A percentile compares a stretch with the other conserved stretches of the same genome.
Conservation (phyloP, 2,888 invertebrate genomes). For the Leptopilina myrica region DNA sequence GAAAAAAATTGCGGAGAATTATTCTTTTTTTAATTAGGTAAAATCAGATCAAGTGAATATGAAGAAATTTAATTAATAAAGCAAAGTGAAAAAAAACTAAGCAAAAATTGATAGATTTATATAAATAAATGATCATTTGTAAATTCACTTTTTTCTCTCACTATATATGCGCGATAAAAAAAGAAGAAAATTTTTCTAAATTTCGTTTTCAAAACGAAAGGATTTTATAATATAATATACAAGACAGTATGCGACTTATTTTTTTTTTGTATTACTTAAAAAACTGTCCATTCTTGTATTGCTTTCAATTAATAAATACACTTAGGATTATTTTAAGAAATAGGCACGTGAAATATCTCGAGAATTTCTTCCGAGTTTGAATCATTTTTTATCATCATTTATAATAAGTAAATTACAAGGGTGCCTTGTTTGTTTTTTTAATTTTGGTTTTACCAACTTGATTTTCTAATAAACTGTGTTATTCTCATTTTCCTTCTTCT, state of each 20-base stretch:
- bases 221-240: background rate
- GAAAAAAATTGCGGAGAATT: too few relatives aligned
- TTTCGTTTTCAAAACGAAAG: constrained; percentile 4
- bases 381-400: background rate
- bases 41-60: too few relatives aligned
- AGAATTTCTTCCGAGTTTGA: constrained; percentile 8
- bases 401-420: background rate
- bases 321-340: constrained; percentile 33
- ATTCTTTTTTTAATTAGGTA: too few relatives aligned
- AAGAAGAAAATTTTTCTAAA: background rate
- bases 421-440: constrained; percentile 20
- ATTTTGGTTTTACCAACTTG: constrained; percentile 2
- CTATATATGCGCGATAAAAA: background rate
- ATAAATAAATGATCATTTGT: too few relatives aligned
- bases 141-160: background rate
- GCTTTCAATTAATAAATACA: constrained; percentile 30
- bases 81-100: too few relatives aligned
- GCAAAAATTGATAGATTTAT: too few relatives aligned
- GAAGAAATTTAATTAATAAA: too few relatives aligned
- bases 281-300: background rate
- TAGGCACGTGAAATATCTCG: constrained; percentile 24
- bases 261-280: background rate
- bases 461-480: background rate
- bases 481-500: too few relatives aligned
- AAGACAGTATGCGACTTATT: constrained; percentile 11